Evolutionary conservation across 2,888 invertebrate genomes (phyloP), one percentile per base, ranked within the genome.

Genomic region (Microctonus brassicae): DNA sequence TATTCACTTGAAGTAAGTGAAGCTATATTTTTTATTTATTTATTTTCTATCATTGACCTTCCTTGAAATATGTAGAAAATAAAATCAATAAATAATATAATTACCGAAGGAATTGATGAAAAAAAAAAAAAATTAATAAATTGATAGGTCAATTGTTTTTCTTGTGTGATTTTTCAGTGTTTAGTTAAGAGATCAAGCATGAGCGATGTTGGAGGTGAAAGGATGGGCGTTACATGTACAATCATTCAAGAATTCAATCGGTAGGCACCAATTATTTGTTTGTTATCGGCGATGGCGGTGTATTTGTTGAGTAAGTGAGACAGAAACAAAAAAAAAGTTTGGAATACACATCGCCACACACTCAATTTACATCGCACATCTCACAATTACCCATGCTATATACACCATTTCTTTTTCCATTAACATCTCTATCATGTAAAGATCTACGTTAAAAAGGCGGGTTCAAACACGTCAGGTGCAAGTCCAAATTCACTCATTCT

Each of bases 381-480:
- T 42, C 42, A 4, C 42, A 42, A 42, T 42, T 42, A n/a, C n/a
- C 42, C 13, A 10, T 36, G 36, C 10, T 36, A 10, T 36, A 10
- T 36, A 36, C n/a, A n/a, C n/a, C n/a, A n/a, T n/a, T n/a, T n/a
- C 42, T 13, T 3, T 3, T 29, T n/a, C 74, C 76, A 80, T 83
- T 82, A 82, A 77, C 80, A 77, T 80, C 73, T 75, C 63, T 83
- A 83, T 83, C 84, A 65, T 26, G 26, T 33, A 6, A 66, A 33
- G 75, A 83, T 83, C 81, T 79, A 77, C 75, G 74, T 58, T 69
- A 57, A 77, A 76, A 70, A 76, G 80, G 79, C 79, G 78, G 77
- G 58, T 71, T 69, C 77, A 77, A 78, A 75, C 77, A 77, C 78
- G 82, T 84, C 84, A 84, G 83, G 83, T 84, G 83, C 81, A 81